Evolutionary conservation across 2,797 vertebrate species (phyloP).

Genomic region (Silurus aristotelis): DNA sequence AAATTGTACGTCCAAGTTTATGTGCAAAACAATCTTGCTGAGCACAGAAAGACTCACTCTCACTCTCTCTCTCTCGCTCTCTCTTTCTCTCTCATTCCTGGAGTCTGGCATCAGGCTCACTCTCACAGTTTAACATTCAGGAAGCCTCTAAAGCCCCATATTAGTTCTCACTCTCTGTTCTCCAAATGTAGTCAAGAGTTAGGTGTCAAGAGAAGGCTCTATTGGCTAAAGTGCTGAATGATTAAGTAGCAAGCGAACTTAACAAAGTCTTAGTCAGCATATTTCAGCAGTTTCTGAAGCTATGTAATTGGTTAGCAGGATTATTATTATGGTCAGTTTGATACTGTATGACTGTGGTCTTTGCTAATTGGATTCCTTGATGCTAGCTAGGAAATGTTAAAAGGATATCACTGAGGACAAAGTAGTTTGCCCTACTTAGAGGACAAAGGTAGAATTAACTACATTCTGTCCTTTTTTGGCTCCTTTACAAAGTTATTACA

Average conservation of each 20-base stretch:
- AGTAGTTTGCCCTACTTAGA: slow-evolving; percentile 31
- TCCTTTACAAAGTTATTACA: slow-evolving; percentile 4
- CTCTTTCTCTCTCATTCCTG: slow-evolving; percentile 46
- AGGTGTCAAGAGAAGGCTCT: slow-evolving; percentile 36
- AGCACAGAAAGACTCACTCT: slow-evolving; percentile 62
- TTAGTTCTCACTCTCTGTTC: slow-evolving; percentile 42
- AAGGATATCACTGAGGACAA: background rate
- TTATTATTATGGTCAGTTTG: background rate
- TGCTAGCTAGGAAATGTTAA: background rate
- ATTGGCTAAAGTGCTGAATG: slow-evolving; percentile 45
- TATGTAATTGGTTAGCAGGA: background rate
- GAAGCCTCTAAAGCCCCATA: slow-evolving; percentile 58
- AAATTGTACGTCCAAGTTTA: slow-evolving; percentile 67
- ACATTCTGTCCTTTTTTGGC: background rate
- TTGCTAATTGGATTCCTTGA: background rate
- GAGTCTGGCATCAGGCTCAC: slow-evolving; percentile 59
- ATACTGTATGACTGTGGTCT: background rate
- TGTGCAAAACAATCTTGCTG: slow-evolving; percentile 66
- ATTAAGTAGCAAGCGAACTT: slow-evolving; percentile 26
- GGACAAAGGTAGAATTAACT: slow-evolving; percentile 25
- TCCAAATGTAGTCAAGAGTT: slow-evolving; percentile 25
- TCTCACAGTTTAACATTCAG: slow-evolving; percentile 70
- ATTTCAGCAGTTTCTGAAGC: slow-evolving; percentile 9
- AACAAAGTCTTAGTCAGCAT: slow-evolving; percentile 1
- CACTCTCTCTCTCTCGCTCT: background rate